A percentile compares a stretch with the other conserved stretches of the same genome.
These are phyloP conservation scores for Caenorhabditis sinica DNA, from an alignment of 2,888 invertebrate species.

Conservation along the genomic window DNA sequence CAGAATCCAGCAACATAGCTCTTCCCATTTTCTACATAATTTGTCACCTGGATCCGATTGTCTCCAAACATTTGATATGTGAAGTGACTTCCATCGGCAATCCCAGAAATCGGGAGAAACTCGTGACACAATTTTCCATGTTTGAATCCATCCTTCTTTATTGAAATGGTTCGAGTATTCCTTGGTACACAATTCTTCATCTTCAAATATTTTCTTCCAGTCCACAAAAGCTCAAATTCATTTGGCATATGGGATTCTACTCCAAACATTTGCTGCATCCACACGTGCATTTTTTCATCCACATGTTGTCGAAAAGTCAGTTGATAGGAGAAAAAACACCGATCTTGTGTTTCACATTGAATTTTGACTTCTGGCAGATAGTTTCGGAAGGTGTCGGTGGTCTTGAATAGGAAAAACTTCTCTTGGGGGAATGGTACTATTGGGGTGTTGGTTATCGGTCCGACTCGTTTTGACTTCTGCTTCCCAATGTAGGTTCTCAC, in stretches of 20 bases:
- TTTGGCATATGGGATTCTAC: background rate
- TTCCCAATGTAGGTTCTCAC: no score
- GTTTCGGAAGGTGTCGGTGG: background rate
- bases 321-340: background rate
- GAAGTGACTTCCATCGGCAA: background rate
- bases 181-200: background rate
- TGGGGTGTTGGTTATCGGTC: background rate
- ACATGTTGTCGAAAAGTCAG: background rate
- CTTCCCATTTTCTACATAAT: background rate
- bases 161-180: background rate
- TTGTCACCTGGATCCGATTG: background rate
- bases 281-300: background rate
- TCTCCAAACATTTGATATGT: background rate
- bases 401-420: background rate
- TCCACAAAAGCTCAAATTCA: background rate
- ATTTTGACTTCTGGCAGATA: background rate
- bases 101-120: background rate
- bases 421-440: background rate
- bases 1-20: constrained; percentile 1
- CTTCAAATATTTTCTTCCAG: background rate
- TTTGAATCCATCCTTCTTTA: constrained; percentile 3
- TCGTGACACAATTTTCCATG: background rate
- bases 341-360: no score
- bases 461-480: no score
- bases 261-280: no score